Evolutionary conservation across 2,113 vertebrate genomes (phyloP).

Genomic region (Gobio gobio): DNA sequence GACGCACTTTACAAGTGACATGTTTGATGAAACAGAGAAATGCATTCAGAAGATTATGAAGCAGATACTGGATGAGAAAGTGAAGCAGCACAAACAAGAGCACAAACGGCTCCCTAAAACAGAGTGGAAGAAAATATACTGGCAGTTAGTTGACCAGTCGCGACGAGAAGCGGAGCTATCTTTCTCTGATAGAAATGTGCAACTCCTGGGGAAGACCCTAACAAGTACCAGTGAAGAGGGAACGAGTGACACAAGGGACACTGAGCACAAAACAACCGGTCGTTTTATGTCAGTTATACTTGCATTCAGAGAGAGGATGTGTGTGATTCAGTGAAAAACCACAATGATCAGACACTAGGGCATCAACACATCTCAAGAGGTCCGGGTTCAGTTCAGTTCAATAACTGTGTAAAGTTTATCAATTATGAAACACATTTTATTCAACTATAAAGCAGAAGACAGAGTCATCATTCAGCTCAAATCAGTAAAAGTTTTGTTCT

Average conservation of each 20-base stretch:
- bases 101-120: neutral
- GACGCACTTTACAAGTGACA: neutral
- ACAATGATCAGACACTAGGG: neutral
- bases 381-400: too few relatives aligned
- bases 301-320: neutral
- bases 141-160: neutral
- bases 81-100: neutral
- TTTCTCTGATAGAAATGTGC: neutral
- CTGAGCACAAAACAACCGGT: neutral
- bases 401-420: too few relatives aligned
- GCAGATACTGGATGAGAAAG: neutral
- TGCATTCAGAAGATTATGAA: neutral
- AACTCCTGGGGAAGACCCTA: neutral
- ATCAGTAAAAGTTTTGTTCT: too few relatives aligned
- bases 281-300: neutral
- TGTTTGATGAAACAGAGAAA: neutral
- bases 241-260: neutral
- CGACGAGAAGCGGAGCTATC: neutral
- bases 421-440: too few relatives aligned
- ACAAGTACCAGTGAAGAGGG: neutral
- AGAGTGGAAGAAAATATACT: neutral
- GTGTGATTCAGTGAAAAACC: neutral
- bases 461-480: too few relatives aligned
- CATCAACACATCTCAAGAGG: neutral
- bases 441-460: too few relatives aligned